phyloP scores from a whole-genome alignment of 2,113 vertebrate species.

The Hemicordylus capensis region DNA sequence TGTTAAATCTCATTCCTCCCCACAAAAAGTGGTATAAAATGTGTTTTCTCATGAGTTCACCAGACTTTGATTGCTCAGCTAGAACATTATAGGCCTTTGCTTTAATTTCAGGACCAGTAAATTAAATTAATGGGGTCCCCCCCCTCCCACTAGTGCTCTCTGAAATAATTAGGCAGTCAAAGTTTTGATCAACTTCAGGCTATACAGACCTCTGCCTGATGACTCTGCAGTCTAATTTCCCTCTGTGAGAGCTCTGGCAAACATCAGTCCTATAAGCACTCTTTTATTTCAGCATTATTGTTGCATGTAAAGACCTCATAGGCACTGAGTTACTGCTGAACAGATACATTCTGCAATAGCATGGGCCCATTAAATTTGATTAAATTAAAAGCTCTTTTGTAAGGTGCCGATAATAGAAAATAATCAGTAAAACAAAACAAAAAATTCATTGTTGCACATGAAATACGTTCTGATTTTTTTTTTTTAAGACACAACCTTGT shows the following conservation, averaged over 20 bases:
- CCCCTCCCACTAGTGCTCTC: background rate
- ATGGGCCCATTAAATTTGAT: constrained; percentile 14
- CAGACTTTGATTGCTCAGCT: background rate
- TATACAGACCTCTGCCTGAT: background rate
- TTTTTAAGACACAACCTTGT: background rate
- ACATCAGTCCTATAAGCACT: constrained; percentile 3
- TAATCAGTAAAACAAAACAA: constrained; percentile 6
- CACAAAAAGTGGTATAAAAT: background rate
- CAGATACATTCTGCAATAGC: constrained; percentile 20
- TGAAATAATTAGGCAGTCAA: constrained; percentile 26
- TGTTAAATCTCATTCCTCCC: background rate
- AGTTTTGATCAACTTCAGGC: constrained; percentile 21
- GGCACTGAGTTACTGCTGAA: constrained; percentile 29
- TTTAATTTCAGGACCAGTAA: background rate
- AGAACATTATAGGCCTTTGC: background rate
- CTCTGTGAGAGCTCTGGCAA: background rate
- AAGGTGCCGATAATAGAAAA: constrained; percentile 4
- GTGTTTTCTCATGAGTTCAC: background rate
- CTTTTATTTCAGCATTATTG: constrained; percentile 37
- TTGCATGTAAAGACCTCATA: constrained; percentile 9
- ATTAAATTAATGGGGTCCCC: background rate
- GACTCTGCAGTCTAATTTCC: constrained; percentile 14
- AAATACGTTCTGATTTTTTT: background rate
- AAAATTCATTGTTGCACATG: background rate
- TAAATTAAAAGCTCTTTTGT: constrained; percentile 26